Percentiles rank a stretch among this genome's conserved stretches.
These are phyloP conservation scores for Apogon talboti DNA, from an alignment of 2,797 vertebrate species.

Conservation along the genomic window DNA sequence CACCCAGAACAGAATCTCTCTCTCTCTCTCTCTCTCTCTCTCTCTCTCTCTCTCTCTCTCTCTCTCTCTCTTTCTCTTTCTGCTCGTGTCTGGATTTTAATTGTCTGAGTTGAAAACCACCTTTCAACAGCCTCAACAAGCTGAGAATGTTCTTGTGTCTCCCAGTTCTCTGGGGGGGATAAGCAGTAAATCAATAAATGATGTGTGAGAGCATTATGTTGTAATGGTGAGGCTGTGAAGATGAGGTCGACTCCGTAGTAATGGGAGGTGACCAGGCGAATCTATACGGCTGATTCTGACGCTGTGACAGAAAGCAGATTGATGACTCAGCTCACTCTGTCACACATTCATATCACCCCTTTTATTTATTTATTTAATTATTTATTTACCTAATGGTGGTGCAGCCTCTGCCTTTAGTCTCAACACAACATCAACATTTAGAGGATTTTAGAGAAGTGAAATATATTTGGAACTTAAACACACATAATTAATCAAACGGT, in stretches of 20 bases:
- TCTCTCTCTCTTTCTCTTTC: too few relatives aligned
- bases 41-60: too few relatives aligned
- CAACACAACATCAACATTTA: too few relatives aligned
- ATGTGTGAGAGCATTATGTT: slow-evolving; percentile 6
- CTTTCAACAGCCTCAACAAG: background rate
- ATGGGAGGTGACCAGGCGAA: slow-evolving; percentile 30
- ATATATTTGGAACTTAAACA: too few relatives aligned
- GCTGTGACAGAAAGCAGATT: slow-evolving; percentile 31
- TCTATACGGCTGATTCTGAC: slow-evolving; percentile 4
- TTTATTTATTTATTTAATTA: background rate
- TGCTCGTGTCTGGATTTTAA: background rate
- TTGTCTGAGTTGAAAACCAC: background rate
- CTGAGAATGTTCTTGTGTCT: slow-evolving; percentile 2
- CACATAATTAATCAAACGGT: too few relatives aligned
- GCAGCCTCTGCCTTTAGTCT: too few relatives aligned
- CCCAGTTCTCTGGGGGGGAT: background rate
- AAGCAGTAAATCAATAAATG: slow-evolving; percentile 37
- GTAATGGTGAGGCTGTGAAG: slow-evolving; percentile 13
- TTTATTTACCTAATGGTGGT: too few relatives aligned
- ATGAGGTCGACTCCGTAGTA: slow-evolving; percentile 41
- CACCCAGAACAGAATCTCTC: background rate
- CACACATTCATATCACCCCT: background rate
- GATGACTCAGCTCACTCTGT: slow-evolving; percentile 5
- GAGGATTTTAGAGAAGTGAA: too few relatives aligned
- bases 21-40: too few relatives aligned